Conservation (phyloP, 2,797 vertebrate species). For the Phoebastria nigripes region DNA sequence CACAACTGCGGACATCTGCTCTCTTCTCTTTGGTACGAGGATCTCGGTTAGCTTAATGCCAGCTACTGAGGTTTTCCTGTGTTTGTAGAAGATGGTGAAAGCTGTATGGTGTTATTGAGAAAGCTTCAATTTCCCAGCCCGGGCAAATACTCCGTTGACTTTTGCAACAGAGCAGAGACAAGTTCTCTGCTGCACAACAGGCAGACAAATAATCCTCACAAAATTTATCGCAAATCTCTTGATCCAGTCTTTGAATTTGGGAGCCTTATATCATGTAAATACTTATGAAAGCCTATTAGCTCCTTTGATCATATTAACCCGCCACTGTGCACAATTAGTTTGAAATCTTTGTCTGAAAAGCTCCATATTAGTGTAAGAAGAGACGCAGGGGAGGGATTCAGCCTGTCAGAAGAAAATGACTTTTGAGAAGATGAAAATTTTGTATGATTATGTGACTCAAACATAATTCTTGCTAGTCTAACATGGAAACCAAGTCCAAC, state of each 20-base stretch:
- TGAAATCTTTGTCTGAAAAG: slow-evolving; percentile 43
- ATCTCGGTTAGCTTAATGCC: background rate
- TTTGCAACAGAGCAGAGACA: background rate
- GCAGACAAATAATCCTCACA: background rate
- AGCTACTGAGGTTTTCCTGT: background rate
- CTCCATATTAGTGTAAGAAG: background rate
- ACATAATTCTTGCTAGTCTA: background rate
- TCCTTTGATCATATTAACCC: slow-evolving; percentile 47
- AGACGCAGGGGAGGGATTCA: background rate
- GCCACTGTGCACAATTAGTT: slow-evolving; percentile 21
- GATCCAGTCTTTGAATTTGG: slow-evolving; percentile 15
- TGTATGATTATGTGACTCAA: background rate
- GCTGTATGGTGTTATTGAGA: background rate
- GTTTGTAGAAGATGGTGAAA: background rate
- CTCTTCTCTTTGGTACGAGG: background rate
- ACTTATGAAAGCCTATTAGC: slow-evolving; percentile 27
- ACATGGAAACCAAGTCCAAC: background rate
- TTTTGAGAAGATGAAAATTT: background rate
- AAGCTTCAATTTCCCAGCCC: background rate
- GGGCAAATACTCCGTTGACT: background rate
- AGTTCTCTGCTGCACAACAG: background rate
- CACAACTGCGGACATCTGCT: background rate
- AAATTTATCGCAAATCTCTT: slow-evolving; percentile 12
- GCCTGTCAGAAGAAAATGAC: background rate
- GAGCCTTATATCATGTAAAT: slow-evolving; percentile 2